Conservation (phyloP, 2,113 vertebrate species). For the Ciconia maguari region DNA sequence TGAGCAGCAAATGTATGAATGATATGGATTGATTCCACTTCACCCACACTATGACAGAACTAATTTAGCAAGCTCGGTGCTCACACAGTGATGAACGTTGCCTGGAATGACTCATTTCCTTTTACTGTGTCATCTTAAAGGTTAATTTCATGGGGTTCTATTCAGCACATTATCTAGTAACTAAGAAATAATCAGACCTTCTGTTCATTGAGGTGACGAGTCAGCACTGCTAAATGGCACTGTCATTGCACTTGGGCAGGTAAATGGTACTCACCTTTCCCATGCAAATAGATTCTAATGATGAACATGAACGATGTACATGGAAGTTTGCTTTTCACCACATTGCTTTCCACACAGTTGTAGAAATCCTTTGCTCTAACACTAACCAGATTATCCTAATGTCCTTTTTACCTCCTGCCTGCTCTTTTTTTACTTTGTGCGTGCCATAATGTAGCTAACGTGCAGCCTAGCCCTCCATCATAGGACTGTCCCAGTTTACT, state of each 20-base stretch:
- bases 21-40: slow-evolving; percentile 30
- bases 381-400: background rate
- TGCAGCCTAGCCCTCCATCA: background rate
- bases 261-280: background rate
- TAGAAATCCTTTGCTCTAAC: background rate
- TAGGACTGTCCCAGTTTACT: background rate
- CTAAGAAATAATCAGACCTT: background rate
- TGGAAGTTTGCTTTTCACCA: background rate
- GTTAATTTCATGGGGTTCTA: slow-evolving; percentile 24
- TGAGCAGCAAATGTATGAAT: slow-evolving; percentile 15
- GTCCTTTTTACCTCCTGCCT: background rate
- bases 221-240: background rate
- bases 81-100: background rate
- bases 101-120: slow-evolving; percentile 53
- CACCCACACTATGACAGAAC: slow-evolving; percentile 36
- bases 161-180: background rate
- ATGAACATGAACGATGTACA: background rate
- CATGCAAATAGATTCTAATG: background rate
- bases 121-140: slow-evolving; percentile 36
- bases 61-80: background rate
- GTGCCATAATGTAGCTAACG: rapidly evolving
- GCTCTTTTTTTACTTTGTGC: background rate
- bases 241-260: background rate
- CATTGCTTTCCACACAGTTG: background rate
- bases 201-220: background rate